Evolutionary conservation across 2,113 vertebrate species (phyloP), one percentile per base, ranked within the genome.

Genomic region (Triplophysa rosa): DNA sequence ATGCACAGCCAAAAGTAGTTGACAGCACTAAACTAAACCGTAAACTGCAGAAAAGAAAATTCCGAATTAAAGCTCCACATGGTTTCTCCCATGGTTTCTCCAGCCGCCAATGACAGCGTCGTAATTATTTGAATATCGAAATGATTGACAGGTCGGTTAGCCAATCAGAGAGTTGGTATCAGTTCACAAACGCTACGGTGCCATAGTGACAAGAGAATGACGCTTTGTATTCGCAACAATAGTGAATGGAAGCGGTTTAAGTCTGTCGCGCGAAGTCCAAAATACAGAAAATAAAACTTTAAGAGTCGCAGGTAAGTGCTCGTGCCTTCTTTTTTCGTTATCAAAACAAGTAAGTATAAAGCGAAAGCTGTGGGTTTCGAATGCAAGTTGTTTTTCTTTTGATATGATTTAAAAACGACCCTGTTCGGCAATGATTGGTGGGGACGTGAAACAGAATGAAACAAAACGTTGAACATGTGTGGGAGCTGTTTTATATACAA

Each of bases 151-250:
- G 16, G 1, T 0, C 64, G 80, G 84, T 90, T 89, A 85, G 87
- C 67, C 45, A 71, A 84, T 63, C 13, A n/a, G 68, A 29, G 6
- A 9, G 4, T 76, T 84, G 83, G 85, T 79, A 24, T 85, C 37
- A 84, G 0, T 54, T 2, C 24, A 6, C 63, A 87, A 83, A 90
- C 90, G 90, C 90, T 91, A 88, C 81, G 89, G 86, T 91, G 91
- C 88, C 90, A 93, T 92, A 90, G 92, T 84, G 88, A 93, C 92
- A 64, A 8, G 4, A 90, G 88, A 92, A 92, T 90, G 90, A 90
- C 90, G 91, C 92, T 91, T 91, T 91, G 92, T 91, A 82, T 77
- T 77, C 54, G 12, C 68, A 79, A 84, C 79, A 83, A 84, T 84
- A 86, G 80, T 80, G 81, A 86, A 84, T 80, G 56, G 81, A 67